Conservation (phyloP, 2,888 invertebrate species). For the Apamea crenata region DNA sequence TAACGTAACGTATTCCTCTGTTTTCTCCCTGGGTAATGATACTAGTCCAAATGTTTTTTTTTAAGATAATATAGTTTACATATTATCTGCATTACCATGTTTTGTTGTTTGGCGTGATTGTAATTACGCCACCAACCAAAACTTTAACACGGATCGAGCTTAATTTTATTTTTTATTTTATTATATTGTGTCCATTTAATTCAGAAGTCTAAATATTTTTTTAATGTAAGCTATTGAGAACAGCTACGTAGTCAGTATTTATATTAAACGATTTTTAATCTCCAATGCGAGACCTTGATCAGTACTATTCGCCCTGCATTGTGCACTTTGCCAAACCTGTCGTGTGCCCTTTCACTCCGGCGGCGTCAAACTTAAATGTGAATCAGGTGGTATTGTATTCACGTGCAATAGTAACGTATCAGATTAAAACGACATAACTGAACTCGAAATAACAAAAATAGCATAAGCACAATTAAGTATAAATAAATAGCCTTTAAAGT, state of each 20-base stretch:
- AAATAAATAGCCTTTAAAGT: not conserved
- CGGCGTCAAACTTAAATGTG: not conserved
- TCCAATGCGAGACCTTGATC: slow-evolving; percentile 17
- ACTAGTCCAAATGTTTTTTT: too few species aligned
- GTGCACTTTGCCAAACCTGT: slow-evolving; percentile 37
- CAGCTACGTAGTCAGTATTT: not conserved
- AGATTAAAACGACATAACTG: too few species aligned
- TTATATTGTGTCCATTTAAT: not conserved
- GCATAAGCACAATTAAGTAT: not conserved
- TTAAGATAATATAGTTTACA: too few species aligned
- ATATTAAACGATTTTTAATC: slow-evolving; percentile 13
- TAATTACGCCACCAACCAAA: not conserved
- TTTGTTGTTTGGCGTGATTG: not conserved
- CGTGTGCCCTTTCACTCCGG: slow-evolving; percentile 30
- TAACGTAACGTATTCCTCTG: too few species aligned
- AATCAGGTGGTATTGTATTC: slow-evolving; percentile 13
- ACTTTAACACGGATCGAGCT: not conserved
- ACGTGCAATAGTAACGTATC: not conserved
- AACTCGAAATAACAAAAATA: not conserved
- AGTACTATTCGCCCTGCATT: slow-evolving; percentile 18
- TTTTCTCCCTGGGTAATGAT: not conserved
- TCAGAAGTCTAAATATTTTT: not conserved
- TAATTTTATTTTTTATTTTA: too few species aligned
- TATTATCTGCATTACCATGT: too few species aligned
- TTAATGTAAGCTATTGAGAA: not conserved